These are phyloP conservation scores for Cavia porcellus DNA, from an alignment of 2,113 vertebrate species.

Conservation along the genomic window DNA sequence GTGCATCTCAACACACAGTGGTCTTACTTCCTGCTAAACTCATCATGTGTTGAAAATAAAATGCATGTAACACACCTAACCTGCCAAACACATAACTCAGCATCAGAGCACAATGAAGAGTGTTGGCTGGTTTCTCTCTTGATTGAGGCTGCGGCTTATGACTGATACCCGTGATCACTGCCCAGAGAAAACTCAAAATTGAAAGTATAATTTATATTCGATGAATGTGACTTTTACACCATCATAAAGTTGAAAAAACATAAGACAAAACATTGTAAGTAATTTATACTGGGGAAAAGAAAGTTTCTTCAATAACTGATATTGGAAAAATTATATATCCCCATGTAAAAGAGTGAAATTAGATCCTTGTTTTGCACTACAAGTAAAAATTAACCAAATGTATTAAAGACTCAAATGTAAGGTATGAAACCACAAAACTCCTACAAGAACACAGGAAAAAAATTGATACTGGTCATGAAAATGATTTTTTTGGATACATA, in stretches of 20 bases:
- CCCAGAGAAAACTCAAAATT: neutral
- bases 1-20: neutral
- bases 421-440: neutral
- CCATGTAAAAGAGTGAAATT: neutral
- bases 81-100: neutral
- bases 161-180: neutral
- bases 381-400: neutral
- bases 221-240: neutral
- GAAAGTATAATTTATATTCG: neutral
- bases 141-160: neutral
- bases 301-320: neutral
- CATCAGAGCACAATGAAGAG: neutral
- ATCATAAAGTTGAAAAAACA: neutral
- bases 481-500: neutral
- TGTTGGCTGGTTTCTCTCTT: neutral
- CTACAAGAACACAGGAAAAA: neutral
- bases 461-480: neutral
- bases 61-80: neutral
- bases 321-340: neutral
- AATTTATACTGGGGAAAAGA: neutral
- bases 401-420: neutral
- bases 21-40: neutral
- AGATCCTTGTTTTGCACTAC: neutral
- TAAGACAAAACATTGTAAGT: neutral
- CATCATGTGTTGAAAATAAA: neutral